Conservation (phyloP, 2,888 invertebrate genomes). For the Cybosia mesomella region DNA sequence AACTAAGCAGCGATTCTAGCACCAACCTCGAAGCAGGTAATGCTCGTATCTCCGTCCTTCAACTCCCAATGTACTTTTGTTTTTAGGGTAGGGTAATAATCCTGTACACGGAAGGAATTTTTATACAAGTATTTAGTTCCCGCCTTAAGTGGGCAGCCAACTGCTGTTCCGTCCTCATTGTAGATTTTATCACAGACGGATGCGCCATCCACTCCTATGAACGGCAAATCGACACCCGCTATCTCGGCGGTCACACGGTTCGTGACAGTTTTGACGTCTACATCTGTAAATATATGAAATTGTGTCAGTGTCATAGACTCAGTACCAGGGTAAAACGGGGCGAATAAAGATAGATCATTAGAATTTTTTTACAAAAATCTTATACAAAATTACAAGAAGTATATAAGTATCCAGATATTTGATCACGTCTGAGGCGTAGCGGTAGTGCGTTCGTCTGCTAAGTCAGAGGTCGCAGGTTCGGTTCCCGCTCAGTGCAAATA, state of each 20-base stretch:
- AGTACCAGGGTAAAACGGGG: background rate
- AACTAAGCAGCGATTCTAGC: slow-evolving; percentile 83
- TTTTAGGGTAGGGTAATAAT: slow-evolving; percentile 82
- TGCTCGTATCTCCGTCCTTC: slow-evolving; percentile 69
- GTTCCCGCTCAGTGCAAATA: no score
- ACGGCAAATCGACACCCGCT: slow-evolving; percentile 89
- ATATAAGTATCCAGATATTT: no score
- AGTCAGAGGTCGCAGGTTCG: no score
- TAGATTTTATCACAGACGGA: slow-evolving; percentile 90
- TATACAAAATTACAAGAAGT: no score
- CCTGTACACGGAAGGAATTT: slow-evolving; percentile 86
- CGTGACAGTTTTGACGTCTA: slow-evolving; percentile 83
- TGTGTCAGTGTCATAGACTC: background rate
- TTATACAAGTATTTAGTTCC: slow-evolving; percentile 90
- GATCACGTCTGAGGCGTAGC: no score
- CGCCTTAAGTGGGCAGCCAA: slow-evolving; percentile 89
- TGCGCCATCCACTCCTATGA: slow-evolving; percentile 91
- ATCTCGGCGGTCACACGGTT: slow-evolving; percentile 89
- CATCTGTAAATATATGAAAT: slow-evolving; percentile 67
- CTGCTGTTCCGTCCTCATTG: slow-evolving; percentile 85
- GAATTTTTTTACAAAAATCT: no score
- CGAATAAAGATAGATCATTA: no score
- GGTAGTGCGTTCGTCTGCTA: no score
- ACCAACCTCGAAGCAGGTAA: slow-evolving; percentile 90
- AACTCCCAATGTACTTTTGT: slow-evolving; percentile 90